phyloP scores from a whole-genome alignment of 2,113 vertebrate species.

The Hystrix brachyura region DNA sequence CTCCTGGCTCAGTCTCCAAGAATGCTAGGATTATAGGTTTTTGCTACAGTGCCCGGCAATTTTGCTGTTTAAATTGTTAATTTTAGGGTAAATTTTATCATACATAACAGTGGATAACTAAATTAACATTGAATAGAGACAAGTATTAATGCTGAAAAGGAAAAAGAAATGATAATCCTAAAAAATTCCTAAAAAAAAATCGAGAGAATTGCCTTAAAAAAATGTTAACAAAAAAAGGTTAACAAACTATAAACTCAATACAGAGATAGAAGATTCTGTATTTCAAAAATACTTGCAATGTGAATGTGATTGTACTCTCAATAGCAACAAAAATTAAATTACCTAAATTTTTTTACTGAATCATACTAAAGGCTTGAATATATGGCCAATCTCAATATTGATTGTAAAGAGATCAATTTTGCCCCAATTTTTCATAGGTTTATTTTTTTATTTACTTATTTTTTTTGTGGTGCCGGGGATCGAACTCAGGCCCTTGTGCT shows the following conservation, averaged over 20 bases:
- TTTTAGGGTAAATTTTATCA: background rate
- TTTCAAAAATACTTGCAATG: too few species aligned
- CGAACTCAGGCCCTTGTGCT: too few species aligned
- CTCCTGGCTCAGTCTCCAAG: too few species aligned
- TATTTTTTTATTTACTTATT: too few species aligned
- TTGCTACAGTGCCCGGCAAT: too few species aligned
- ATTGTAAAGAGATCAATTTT: background rate
- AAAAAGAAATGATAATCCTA: background rate
- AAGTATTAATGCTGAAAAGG: background rate
- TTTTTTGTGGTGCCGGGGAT: too few species aligned
- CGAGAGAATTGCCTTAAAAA: background rate
- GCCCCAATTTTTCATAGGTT: background rate
- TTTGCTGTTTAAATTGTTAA: too few species aligned
- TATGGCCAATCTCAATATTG: too few species aligned
- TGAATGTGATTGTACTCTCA: background rate
- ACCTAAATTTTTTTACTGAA: background rate
- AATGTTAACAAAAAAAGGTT: background rate
- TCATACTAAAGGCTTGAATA: background rate
- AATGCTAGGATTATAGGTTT: too few species aligned
- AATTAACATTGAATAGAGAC: background rate
- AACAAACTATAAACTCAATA: background rate
- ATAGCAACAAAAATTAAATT: background rate
- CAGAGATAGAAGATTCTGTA: background rate
- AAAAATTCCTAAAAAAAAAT: background rate
- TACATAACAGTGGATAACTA: background rate